These are phyloP conservation scores for Habroteleia sp. DNA, from an alignment of 2,888 invertebrate genomes.

Conservation along the genomic window DNA sequence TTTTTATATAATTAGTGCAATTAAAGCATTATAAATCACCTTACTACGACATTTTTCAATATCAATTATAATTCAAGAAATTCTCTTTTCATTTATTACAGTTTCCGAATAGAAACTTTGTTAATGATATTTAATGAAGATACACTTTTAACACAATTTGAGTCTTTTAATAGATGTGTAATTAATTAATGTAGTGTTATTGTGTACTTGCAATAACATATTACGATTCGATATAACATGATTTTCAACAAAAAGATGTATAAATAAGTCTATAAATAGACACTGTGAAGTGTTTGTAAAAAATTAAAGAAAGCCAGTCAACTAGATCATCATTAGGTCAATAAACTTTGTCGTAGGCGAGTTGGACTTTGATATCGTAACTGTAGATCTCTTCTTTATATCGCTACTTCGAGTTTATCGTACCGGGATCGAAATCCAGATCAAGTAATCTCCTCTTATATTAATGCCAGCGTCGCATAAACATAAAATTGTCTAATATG, in stretches of 20 bases:
- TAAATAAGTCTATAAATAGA: slow-evolving; percentile 17
- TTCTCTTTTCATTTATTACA: slow-evolving; percentile 11
- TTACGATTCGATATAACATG: neutral
- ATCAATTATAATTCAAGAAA: no score
- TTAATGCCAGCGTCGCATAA: slow-evolving; percentile 28
- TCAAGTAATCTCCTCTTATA: slow-evolving; percentile 41
- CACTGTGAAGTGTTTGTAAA: neutral
- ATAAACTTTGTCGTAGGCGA: slow-evolving; percentile 62
- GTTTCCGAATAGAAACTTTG: slow-evolving; percentile 29
- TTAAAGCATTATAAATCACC: no score
- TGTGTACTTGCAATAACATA: neutral
- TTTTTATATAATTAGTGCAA: no score
- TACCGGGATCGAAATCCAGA: slow-evolving; percentile 45
- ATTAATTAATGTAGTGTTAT: neutral
- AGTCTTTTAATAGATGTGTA: neutral
- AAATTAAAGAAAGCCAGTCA: slow-evolving; percentile 35
- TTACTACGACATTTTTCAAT: no score
- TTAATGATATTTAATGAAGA: slow-evolving; percentile 2
- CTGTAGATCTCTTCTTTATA: slow-evolving; percentile 55
- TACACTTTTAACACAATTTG: neutral
- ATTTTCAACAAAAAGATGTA: neutral
- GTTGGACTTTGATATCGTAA: slow-evolving; percentile 54
- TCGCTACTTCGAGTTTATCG: slow-evolving; percentile 52
- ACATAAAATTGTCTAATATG: slow-evolving; percentile 26
- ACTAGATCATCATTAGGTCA: slow-evolving; percentile 55